A percentile compares a stretch with the other conserved stretches of the same genome.
Evolutionary conservation across 1,140 invertebrate species (phyloP).

Genomic region (Eubasilissa regina): DNA sequence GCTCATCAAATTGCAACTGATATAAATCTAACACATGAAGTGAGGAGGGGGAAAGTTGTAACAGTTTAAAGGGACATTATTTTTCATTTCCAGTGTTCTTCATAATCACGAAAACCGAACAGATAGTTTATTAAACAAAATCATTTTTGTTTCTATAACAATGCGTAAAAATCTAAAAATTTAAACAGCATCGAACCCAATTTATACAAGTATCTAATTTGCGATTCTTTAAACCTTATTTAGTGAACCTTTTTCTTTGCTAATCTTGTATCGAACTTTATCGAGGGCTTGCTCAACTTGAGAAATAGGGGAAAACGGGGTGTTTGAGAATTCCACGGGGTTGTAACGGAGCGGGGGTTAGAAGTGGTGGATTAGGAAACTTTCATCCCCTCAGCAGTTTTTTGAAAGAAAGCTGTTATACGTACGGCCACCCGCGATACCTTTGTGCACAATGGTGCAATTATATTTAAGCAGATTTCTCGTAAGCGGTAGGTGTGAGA

Average conservation of each 20-base stretch:
- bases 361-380: conserved; percentile 44
- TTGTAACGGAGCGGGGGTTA: not conserved
- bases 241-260: conserved; percentile 7
- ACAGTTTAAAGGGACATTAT: too few species aligned
- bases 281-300: conserved; percentile 29
- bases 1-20: too few species aligned
- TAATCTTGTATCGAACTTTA: conserved; percentile 44
- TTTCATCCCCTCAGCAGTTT: conserved; percentile 26
- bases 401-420: conserved; percentile 27
- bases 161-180: too few species aligned
- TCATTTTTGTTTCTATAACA: too few species aligned
- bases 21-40: too few species aligned
- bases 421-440: not conserved
- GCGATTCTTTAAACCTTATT: not conserved
- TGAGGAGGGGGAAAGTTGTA: too few species aligned
- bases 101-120: too few species aligned
- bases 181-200: too few species aligned
- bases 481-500: too few species aligned
- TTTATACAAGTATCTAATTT: not conserved
- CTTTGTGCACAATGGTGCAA: not conserved
- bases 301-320: conserved; percentile 28
- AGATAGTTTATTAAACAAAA: too few species aligned
- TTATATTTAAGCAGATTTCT: too few species aligned
- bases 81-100: too few species aligned
- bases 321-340: conserved; percentile 31